Conservation (phyloP, 2,888 invertebrate species). For the Tinea pellionella region DNA sequence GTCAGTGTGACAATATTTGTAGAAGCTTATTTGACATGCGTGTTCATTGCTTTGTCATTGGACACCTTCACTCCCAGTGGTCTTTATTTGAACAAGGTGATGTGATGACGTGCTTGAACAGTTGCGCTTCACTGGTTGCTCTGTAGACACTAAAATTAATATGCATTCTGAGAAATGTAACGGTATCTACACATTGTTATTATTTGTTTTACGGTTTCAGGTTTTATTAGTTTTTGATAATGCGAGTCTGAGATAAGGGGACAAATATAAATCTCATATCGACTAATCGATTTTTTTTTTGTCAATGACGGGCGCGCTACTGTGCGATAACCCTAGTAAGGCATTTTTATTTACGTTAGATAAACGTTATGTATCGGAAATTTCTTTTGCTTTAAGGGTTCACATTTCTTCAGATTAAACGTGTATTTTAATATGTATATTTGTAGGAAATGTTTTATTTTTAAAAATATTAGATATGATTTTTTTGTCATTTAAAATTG, state of each 20-base stretch:
- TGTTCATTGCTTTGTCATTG: constrained; percentile 63
- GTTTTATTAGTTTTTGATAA: neutral
- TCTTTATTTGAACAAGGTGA: constrained; percentile 7
- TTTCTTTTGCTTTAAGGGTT: too few species aligned
- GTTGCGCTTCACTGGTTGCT: neutral
- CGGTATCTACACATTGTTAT: neutral
- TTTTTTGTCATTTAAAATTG: neutral
- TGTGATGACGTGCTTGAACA: constrained; percentile 8
- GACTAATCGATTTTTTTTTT: constrained; percentile 48
- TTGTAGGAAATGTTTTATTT: too few species aligned
- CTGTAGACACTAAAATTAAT: neutral
- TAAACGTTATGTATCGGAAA: neutral
- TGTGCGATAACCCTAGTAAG: constrained; percentile 46
- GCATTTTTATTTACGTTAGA: neutral
- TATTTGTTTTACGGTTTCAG: neutral
- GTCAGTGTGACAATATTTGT: constrained; percentile 58
- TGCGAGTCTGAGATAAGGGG: constrained; percentile 28
- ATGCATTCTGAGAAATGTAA: neutral
- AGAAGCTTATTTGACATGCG: constrained; percentile 59
- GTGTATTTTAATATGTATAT: too few species aligned
- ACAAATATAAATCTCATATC: constrained; percentile 41
- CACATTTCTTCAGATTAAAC: too few species aligned
- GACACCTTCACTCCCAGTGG: constrained; percentile 33
- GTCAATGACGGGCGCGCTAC: constrained; percentile 38
- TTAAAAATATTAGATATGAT: too few species aligned